Conservation (phyloP, 1,140 invertebrate species). For the Pemphigus obesinymphae region DNA sequence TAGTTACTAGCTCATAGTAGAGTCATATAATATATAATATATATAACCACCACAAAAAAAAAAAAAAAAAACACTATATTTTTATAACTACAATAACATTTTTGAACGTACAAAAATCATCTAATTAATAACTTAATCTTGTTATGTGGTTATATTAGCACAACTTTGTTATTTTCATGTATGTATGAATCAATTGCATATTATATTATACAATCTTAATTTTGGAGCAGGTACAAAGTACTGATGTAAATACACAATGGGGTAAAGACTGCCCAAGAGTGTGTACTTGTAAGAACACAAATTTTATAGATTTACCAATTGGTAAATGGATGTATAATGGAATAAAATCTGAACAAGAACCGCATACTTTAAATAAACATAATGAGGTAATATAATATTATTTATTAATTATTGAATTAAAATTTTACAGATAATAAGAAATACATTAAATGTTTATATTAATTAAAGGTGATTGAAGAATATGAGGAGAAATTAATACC, state of each 20-base stretch:
- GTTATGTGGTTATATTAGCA: too few species aligned
- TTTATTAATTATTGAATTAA: not conserved
- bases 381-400: conserved; percentile 1
- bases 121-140: too few species aligned
- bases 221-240: not conserved
- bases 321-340: conserved; percentile 45
- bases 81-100: too few species aligned
- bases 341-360: not conserved
- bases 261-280: conserved; percentile 51
- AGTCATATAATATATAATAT: too few species aligned
- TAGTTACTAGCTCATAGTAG: too few species aligned
- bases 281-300: conserved; percentile 54
- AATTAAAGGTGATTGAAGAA: conserved; percentile 19
- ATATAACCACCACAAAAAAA: too few species aligned
- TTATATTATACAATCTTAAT: too few species aligned
- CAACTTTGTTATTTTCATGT: too few species aligned
- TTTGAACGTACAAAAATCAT: too few species aligned
- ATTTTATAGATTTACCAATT: conserved; percentile 53
- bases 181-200: too few species aligned
- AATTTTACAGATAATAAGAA: not conserved
- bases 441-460: not conserved
- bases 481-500: not conserved
- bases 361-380: not conserved
- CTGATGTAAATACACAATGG: not conserved
- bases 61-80: too few species aligned